These are phyloP conservation scores for Argyresthia goedartella DNA, from an alignment of 2,888 invertebrate genomes.

Conservation along the genomic window DNA sequence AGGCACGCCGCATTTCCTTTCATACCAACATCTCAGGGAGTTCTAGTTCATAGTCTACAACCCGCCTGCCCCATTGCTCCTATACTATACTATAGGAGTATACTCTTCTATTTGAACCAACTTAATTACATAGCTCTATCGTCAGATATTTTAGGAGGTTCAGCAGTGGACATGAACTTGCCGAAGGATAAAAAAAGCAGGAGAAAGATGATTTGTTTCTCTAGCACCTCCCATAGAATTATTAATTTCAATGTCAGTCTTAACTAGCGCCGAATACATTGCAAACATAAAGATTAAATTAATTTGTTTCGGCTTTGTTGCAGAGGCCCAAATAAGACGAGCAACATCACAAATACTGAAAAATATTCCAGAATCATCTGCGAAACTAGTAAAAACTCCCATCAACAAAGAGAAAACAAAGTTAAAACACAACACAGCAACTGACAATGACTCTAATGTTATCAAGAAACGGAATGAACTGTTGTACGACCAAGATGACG, in stretches of 20 bases:
- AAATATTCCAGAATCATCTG: conserved; percentile 33
- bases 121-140: too few species aligned
- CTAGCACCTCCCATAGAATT: too few species aligned
- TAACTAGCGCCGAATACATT: too few species aligned
- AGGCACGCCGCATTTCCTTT: neutral
- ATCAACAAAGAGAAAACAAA: conserved; percentile 22
- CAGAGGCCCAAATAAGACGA: conserved; percentile 52
- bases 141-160: too few species aligned
- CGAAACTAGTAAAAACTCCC: conserved; percentile 35
- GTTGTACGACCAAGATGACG: conserved; percentile 58
- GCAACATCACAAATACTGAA: conserved; percentile 46
- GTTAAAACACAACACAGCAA: neutral
- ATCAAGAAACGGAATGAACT: conserved; percentile 42
- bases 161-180: too few species aligned
- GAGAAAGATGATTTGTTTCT: too few species aligned
- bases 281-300: neutral
- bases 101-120: too few species aligned
- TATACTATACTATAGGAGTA: too few species aligned
- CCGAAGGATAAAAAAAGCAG: too few species aligned
- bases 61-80: too few species aligned
- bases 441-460: conserved; percentile 11
- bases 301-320: conserved; percentile 5
- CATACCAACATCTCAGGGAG: neutral
- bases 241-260: too few species aligned
- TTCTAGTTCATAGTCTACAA: too few species aligned